Percentiles rank a stretch among this genome's conserved stretches.
Evolutionary conservation across 2,113 vertebrate genomes (phyloP).

Genomic region (Barbus barbus): DNA sequence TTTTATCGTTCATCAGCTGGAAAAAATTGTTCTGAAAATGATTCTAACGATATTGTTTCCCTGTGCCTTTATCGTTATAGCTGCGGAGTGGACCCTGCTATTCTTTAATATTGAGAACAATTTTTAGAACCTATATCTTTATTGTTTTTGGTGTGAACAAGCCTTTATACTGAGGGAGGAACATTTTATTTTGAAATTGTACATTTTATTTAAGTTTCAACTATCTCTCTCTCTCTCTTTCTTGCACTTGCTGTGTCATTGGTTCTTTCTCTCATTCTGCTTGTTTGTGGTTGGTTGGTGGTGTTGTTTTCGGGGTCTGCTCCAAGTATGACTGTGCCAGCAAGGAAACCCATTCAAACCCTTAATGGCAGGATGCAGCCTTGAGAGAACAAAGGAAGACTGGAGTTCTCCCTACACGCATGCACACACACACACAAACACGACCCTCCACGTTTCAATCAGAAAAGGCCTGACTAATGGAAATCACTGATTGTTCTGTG

Average conservation of each 20-base stretch:
- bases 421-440: constrained; percentile 22
- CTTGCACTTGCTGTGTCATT: neutral
- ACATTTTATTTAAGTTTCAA: neutral
- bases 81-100: too few species aligned
- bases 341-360: constrained; percentile 52
- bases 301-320: constrained; percentile 35
- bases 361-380: constrained; percentile 61
- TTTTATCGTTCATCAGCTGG: too few species aligned
- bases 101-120: too few species aligned
- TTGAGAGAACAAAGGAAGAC: constrained; percentile 61
- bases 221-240: too few species aligned
- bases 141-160: too few species aligned
- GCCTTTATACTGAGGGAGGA: too few species aligned
- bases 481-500: constrained; percentile 44
- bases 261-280: neutral
- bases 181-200: neutral
- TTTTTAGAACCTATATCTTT: too few species aligned
- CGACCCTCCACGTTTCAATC: constrained; percentile 41
- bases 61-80: too few species aligned
- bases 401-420: constrained; percentile 24
- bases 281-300: constrained; percentile 17
- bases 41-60: too few species aligned
- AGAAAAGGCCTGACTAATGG: constrained; percentile 56
- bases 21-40: too few species aligned
- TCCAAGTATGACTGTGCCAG: constrained; percentile 40